Percentiles rank a stretch among this genome's conserved stretches.
Evolutionary conservation across 1,140 invertebrate genomes (phyloP).

Genomic region (Sminthurinus signatus): DNA sequence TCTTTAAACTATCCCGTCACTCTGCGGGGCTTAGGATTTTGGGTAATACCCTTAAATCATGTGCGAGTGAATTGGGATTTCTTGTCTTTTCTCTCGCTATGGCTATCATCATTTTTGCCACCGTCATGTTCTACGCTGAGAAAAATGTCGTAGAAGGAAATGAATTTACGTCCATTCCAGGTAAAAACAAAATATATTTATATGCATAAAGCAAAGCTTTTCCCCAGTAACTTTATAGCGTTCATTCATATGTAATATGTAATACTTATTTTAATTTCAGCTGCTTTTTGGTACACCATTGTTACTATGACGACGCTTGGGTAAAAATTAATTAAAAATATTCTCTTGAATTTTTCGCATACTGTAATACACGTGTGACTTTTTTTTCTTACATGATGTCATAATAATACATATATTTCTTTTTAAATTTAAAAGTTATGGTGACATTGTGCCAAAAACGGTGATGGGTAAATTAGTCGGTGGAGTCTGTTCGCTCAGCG

Average conservation of each 20-base stretch:
- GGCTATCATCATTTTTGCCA: constrained; percentile 82
- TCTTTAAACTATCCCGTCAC: constrained; percentile 99
- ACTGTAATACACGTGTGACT: too few relatives aligned
- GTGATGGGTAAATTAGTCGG: too few relatives aligned
- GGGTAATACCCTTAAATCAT: constrained; percentile 97
- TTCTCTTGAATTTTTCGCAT: too few relatives aligned
- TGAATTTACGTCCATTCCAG: constrained; percentile 98
- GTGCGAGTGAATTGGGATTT: constrained; percentile 98
- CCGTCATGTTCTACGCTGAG: too few relatives aligned
- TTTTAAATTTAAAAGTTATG: too few relatives aligned
- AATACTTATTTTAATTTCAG: constrained; percentile 97
- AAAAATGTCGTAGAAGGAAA: constrained; percentile 83
- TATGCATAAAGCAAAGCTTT: neutral
- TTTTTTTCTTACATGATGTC: too few relatives aligned
- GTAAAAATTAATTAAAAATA: too few relatives aligned
- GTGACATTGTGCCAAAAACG: too few relatives aligned
- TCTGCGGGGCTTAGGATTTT: constrained; percentile 97
- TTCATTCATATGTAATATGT: constrained; percentile 77
- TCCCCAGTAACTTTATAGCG: neutral
- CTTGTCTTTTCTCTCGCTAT: constrained; percentile 98
- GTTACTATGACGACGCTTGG: constrained; percentile 90
- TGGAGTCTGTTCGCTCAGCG: too few relatives aligned
- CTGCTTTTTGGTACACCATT: constrained; percentile 79
- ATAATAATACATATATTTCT: too few relatives aligned
- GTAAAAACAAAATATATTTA: too few relatives aligned